These are phyloP conservation scores for Myocastor coypus DNA, from an alignment of 2,113 vertebrate species.

Conservation along the genomic window DNA sequence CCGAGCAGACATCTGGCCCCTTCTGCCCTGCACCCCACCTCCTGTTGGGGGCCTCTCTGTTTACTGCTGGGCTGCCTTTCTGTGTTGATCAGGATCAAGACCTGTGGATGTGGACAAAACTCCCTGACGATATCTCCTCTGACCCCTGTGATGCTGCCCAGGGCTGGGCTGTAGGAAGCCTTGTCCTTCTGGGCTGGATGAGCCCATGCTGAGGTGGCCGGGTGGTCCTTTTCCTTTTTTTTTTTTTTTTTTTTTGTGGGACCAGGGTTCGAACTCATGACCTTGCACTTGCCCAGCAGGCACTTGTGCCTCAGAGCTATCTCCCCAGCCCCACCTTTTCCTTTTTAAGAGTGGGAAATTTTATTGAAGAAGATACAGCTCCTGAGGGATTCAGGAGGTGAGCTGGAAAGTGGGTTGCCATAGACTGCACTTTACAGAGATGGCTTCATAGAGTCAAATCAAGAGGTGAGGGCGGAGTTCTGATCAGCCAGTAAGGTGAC, in stretches of 20 bases:
- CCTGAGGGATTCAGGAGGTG: no score
- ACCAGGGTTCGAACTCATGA: no score
- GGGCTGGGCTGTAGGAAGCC: not conserved
- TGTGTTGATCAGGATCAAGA: not conserved
- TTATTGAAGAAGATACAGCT: no score
- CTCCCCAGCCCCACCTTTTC: no score
- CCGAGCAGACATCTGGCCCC: rapidly evolving
- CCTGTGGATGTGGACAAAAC: not conserved
- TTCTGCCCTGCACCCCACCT: not conserved
- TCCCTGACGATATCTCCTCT: not conserved
- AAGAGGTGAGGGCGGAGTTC: not conserved
- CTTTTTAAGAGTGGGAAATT: no score
- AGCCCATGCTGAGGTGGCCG: not conserved
- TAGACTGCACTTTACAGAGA: not conserved
- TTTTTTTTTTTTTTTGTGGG: no score
- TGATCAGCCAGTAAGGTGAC: not conserved
- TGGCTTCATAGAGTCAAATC: not conserved
- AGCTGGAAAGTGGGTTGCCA: no score
- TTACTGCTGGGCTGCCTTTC: not conserved
- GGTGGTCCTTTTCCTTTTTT: not conserved
- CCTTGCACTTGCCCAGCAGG: no score
- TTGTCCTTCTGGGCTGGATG: not conserved
- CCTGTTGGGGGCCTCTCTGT: not conserved
- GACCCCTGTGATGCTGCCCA: not conserved
- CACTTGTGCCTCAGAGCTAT: no score